phyloP scores from a whole-genome alignment of 2,113 vertebrate genomes.

The Nothobranchius kuhntae region DNA sequence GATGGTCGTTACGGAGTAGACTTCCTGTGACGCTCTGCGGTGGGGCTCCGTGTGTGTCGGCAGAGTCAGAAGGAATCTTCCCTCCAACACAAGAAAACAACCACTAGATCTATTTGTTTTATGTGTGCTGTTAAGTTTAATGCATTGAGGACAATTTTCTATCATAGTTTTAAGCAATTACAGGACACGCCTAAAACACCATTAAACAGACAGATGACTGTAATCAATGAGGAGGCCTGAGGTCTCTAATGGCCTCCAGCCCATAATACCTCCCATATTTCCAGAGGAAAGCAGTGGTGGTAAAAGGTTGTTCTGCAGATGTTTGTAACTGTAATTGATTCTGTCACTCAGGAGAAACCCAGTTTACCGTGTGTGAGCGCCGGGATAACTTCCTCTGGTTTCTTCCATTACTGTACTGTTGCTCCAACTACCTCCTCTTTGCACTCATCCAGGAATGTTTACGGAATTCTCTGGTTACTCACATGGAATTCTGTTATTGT shows the following conservation, averaged over 20 bases:
- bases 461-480: no score
- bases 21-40: constrained; percentile 35
- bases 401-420: no score
- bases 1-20: constrained; percentile 33
- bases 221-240: constrained; percentile 24
- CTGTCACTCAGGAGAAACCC: constrained; percentile 6
- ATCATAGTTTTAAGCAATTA: constrained; percentile 27
- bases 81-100: constrained; percentile 12
- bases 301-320: neutral
- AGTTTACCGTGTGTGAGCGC: neutral
- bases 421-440: no score
- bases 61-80: neutral
- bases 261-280: constrained; percentile 21
- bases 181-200: constrained; percentile 23
- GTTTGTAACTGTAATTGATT: constrained; percentile 28
- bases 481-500: no score
- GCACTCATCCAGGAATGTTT: no score
- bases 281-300: constrained; percentile 1
- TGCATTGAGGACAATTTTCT: neutral
- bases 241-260: constrained; percentile 10
- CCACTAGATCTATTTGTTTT: neutral
- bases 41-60: constrained; percentile 10
- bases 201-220: constrained; percentile 33
- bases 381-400: neutral
- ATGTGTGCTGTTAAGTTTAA: neutral